Evolutionary conservation across 2,113 vertebrate species (phyloP).

Genomic region (Pristiophorus japonicus): DNA sequence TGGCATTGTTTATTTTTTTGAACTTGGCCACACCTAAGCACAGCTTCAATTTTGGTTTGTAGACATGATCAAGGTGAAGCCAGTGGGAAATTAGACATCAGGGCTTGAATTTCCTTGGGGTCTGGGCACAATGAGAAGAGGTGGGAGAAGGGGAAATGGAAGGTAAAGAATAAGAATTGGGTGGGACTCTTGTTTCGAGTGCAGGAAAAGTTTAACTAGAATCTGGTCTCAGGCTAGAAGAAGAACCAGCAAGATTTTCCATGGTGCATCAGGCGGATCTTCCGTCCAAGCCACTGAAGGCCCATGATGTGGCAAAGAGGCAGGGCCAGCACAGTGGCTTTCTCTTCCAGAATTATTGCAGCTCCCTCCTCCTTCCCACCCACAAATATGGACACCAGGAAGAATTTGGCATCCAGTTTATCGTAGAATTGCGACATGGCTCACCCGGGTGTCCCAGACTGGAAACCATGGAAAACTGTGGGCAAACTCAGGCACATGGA

Average conservation of each 20-base stretch:
- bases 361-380: neutral
- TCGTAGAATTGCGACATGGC: neutral
- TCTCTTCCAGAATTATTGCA: neutral
- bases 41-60: neutral
- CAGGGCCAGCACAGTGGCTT: neutral
- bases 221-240: neutral
- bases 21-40: neutral
- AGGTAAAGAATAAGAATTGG: neutral
- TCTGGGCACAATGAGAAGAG: too few species aligned
- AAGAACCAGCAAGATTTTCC: neutral
- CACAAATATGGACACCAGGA: neutral
- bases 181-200: neutral
- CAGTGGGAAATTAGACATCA: neutral
- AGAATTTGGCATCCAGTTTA: neutral
- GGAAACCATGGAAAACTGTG: neutral
- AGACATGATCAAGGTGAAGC: neutral
- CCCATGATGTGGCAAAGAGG: neutral
- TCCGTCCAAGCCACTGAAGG: neutral
- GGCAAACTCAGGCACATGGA: neutral
- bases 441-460: too few species aligned
- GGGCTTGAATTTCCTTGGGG: neutral
- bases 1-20: neutral
- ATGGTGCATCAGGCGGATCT: neutral
- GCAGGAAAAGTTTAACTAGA: neutral
- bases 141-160: neutral